Base-by-base conservation (phyloP, 2,888 invertebrate genomes). In the Drosophila stalkeri region DNA sequence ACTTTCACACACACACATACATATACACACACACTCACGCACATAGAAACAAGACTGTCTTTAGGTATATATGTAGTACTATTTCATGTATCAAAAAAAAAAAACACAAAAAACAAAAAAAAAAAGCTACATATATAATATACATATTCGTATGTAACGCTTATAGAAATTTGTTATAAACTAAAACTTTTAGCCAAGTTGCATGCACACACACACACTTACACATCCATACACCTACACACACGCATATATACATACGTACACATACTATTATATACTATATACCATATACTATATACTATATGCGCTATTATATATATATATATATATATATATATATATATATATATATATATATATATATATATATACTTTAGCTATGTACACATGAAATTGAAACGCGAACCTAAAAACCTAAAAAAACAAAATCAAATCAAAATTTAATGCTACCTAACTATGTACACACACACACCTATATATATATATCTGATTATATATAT, bases 21-120 rank as follows among this genome's bases (percentile, higher is more conserved):
- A 54, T 47, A 63, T 54, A 46, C 56, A 57, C 41, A 71, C 60
- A 71, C 49, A 68, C 61, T 77, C 75, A 89, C 85, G 80, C 81
- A 86, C 83, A 84, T 86, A 89, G 85, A 86, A 86, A 89, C 85
- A 86, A 86, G 85, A 86, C 85, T 86, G 85, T 85, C 85, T 89
- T 87, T 89, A 86, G 51, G 82, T 75, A 86, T 82, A 81, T 84
- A 86, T 86, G 82, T 86, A 76, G 82, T 85, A 72, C 74, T 83
- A 82, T 82, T 87, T 83, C 82, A 79, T 72, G 82, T 85, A 83
- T 77, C 82, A 76, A 70, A 86, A 27, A 6, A 27, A 27, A 27
- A 27, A 27, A n/a, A n/a, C n/a, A n/a, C n/a, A n/a, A 27, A 27
- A 27, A 27, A 27, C 5, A 27, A 27, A 27, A 27, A 72, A 49